Evolutionary conservation across 2,888 invertebrate genomes (phyloP).

Genomic region (Eupithecia inturbata): DNA sequence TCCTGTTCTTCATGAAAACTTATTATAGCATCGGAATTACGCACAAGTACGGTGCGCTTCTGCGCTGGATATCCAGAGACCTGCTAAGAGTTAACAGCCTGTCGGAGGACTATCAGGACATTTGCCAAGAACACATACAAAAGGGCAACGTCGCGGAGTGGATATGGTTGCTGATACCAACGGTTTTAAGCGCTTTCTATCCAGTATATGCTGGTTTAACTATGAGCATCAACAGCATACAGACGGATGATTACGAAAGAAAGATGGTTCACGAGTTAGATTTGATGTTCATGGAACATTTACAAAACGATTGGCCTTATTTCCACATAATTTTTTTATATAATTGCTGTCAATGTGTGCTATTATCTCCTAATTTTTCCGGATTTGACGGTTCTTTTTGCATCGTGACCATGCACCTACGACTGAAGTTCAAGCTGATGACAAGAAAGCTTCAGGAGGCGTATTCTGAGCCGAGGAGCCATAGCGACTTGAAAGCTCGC

Average conservation of each 20-base stretch:
- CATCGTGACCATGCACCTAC: background rate
- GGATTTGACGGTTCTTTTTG: conserved; percentile 5
- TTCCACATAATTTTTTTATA: conserved; percentile 2
- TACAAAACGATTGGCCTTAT: conserved; percentile 10
- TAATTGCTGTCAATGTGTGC: conserved; percentile 9
- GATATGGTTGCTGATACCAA: background rate
- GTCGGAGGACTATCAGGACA: background rate
- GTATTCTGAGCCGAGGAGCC: background rate
- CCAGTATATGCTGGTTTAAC: background rate
- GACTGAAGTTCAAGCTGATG: conserved; percentile 1
- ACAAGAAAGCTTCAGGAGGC: background rate
- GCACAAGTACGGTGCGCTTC: background rate
- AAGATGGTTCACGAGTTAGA: conserved; percentile 8
- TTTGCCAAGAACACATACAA: background rate
- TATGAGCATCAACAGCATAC: background rate
- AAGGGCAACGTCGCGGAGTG: background rate
- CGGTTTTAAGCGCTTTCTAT: background rate
- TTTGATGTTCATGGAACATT: conserved; percentile 9
- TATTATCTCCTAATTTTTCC: background rate
- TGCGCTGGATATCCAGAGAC: conserved; percentile 4
- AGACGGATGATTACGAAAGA: background rate
- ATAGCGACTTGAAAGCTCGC: background rate
- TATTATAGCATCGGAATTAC: background rate
- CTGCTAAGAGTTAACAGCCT: background rate
- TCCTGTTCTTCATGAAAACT: conserved; percentile 8